Conservation (phyloP, 2,113 vertebrate species). For the Perca schrenkii region DNA sequence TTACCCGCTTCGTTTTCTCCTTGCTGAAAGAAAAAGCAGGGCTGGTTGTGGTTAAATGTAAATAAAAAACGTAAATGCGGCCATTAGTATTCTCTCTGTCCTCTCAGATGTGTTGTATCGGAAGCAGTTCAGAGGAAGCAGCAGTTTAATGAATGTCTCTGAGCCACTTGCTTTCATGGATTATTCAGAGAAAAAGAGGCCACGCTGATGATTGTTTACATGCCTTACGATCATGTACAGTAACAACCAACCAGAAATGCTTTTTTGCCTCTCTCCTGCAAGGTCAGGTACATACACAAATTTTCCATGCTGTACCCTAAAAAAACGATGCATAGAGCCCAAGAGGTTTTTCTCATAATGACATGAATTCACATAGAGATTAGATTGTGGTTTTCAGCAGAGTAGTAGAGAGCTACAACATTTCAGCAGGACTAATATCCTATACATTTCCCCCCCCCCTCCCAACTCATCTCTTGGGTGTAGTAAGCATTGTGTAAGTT, state of each 20-base stretch:
- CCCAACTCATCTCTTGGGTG: too few species aligned
- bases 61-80: constrained; percentile 62
- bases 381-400: constrained; percentile 17
- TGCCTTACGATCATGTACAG: constrained; percentile 4
- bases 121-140: background rate
- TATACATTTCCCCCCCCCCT: too few species aligned
- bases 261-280: constrained; percentile 1
- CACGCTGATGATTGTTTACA: constrained; percentile 43
- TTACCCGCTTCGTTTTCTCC: constrained; percentile 1
- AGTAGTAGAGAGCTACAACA: background rate
- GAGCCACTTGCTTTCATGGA: constrained; percentile 47
- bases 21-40: constrained; percentile 26
- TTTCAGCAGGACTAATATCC: background rate
- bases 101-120: constrained; percentile 33
- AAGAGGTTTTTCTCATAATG: constrained; percentile 7
- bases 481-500: too few species aligned
- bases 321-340: constrained; percentile 20
- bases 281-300: constrained; percentile 16
- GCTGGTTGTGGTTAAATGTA: constrained; percentile 37
- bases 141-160: constrained; percentile 56
- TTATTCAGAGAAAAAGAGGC: constrained; percentile 56
- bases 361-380: constrained; percentile 11
- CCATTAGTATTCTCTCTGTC: constrained; percentile 63
- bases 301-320: constrained; percentile 3
- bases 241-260: constrained; percentile 10